Percentiles rank a stretch among this genome's conserved stretches.
Conservation (phyloP, 2,888 invertebrate genomes). For the Autographa gamma region DNA sequence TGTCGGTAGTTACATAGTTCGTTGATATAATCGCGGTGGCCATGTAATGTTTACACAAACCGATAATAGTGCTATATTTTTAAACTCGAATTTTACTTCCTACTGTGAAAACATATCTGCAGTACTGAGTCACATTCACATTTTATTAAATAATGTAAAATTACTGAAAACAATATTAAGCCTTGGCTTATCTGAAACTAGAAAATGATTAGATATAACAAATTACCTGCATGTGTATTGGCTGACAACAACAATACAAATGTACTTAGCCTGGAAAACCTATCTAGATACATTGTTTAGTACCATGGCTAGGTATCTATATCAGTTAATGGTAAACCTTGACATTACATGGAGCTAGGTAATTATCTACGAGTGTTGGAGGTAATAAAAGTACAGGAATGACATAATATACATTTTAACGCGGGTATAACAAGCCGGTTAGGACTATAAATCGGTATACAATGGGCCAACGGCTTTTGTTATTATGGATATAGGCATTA, state of each 20-base stretch:
- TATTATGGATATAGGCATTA: not conserved
- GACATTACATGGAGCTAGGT: not conserved
- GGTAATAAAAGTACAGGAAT: not conserved
- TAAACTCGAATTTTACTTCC: constrained; percentile 11
- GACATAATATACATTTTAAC: not conserved
- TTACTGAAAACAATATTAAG: not conserved
- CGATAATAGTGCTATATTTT: constrained; percentile 27
- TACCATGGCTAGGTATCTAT: not conserved
- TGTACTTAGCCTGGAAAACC: not conserved
- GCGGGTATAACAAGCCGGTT: not conserved
- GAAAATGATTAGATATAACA: constrained; percentile 30
- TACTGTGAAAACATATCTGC: constrained; percentile 20
- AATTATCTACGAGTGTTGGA: not conserved
- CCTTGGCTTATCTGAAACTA: constrained; percentile 31
- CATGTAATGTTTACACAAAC: constrained; percentile 6
- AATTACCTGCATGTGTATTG: not conserved
- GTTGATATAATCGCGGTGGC: not conserved
- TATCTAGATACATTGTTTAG: not conserved
- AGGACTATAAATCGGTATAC: not conserved
- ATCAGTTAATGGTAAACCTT: not conserved
- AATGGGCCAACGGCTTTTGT: not conserved
- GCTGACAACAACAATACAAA: not conserved
- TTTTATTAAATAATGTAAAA: not conserved
- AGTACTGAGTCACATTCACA: not conserved
- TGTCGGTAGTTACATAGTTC: not conserved